Evolutionary conservation across 2,797 vertebrate genomes (phyloP).

Genomic region (Pyrocephalus nanus): DNA sequence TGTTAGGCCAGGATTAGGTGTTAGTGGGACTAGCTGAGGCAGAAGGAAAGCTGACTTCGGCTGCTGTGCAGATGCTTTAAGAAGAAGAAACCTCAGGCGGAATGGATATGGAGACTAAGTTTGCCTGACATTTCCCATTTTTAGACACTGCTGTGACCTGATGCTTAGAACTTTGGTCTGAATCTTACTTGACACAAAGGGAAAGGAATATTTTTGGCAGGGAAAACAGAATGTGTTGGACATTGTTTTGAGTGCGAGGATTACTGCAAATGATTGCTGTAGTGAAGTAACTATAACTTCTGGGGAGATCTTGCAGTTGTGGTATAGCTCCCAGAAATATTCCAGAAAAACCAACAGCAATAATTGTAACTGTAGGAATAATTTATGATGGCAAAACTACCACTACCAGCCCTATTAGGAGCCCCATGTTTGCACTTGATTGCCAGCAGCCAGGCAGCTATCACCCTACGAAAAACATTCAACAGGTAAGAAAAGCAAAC

Average conservation of each 20-base stretch:
- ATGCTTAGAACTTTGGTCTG: background rate
- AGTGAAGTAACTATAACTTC: background rate
- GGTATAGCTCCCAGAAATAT: background rate
- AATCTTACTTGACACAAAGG: background rate
- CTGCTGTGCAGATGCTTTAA: background rate
- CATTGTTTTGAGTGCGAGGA: background rate
- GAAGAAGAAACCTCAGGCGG: background rate
- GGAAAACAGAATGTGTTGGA: background rate
- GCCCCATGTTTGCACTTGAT: background rate
- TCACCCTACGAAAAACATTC: background rate
- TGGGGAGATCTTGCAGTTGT: background rate
- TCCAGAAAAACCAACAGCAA: background rate
- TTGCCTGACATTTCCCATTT: conserved; percentile 14
- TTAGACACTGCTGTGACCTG: background rate
- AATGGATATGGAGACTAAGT: background rate
- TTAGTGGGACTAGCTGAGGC: background rate
- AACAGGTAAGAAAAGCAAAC: background rate
- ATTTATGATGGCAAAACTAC: background rate
- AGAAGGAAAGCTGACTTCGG: background rate
- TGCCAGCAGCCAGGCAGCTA: background rate
- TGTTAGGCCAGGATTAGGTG: background rate
- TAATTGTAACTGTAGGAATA: background rate
- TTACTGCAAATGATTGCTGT: background rate
- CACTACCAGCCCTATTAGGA: background rate
- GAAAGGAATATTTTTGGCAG: conserved; percentile 1